These are phyloP conservation scores for Rhynchonema sp. DNA, from an alignment of 2,888 invertebrate genomes.

Conservation along the genomic window DNA sequence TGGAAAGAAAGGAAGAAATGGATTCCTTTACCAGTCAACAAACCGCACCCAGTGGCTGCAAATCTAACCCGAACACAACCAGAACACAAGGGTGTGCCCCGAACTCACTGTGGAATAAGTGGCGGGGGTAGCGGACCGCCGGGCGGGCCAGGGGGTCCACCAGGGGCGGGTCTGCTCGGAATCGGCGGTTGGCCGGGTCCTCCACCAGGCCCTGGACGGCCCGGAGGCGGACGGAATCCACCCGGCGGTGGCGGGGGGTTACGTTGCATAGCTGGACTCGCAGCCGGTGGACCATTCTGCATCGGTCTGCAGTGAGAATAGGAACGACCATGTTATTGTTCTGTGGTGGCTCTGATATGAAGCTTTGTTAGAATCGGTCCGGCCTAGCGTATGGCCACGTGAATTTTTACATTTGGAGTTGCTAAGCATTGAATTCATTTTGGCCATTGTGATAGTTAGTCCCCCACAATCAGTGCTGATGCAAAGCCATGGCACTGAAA, in stretches of 20 bases:
- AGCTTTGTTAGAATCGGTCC: too few species aligned
- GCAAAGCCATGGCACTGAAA: too few species aligned
- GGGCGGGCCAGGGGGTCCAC: slow-evolving; percentile 1
- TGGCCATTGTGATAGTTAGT: too few species aligned
- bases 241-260: slow-evolving; percentile 8
- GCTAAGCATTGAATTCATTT: too few species aligned
- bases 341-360: too few species aligned
- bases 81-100: neutral
- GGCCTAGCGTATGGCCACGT: too few species aligned
- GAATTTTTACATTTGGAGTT: too few species aligned
- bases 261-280: neutral
- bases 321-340: neutral
- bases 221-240: slow-evolving; percentile 14
- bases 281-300: neutral
- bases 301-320: neutral
- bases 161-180: slow-evolving; percentile 22
- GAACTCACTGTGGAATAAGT: slow-evolving; percentile 9
- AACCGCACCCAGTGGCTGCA: too few species aligned
- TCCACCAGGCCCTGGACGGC: neutral
- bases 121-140: slow-evolving; percentile 9
- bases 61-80: neutral
- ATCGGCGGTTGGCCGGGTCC: slow-evolving; percentile 1
- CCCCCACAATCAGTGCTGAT: too few species aligned
- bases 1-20: too few species aligned
- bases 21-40: too few species aligned